Conservation (phyloP, 2,797 vertebrate genomes). For the Streptopelia turtur region DNA sequence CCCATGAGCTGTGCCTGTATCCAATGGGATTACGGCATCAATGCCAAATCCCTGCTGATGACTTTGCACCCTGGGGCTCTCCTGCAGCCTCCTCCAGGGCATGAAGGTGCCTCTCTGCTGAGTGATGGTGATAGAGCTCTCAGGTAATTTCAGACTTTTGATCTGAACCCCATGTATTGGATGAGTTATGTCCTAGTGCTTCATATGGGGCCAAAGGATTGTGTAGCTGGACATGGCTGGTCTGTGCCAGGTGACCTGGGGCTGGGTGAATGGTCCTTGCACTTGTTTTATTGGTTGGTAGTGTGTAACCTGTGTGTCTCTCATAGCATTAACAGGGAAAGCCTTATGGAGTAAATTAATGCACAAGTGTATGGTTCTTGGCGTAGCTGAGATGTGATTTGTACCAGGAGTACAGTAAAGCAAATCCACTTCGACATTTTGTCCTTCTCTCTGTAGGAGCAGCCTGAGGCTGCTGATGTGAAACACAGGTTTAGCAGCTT, state of each 20-base stretch:
- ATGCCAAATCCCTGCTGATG: background rate
- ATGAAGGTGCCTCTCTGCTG: background rate
- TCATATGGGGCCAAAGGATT: background rate
- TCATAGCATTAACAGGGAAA: background rate
- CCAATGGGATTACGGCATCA: rapidly evolving
- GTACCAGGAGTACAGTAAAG: background rate
- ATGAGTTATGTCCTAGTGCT: background rate
- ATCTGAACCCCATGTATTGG: background rate
- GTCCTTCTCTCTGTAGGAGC: background rate
- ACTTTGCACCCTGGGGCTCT: background rate
- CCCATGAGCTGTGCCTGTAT: background rate
- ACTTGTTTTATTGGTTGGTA: background rate
- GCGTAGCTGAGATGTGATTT: background rate
- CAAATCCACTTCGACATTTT: background rate
- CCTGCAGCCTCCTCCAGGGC: background rate
- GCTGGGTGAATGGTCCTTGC: background rate
- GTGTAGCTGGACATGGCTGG: rapidly evolving
- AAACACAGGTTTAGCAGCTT: background rate
- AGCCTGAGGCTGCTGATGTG: background rate
- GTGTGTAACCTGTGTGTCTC: background rate
- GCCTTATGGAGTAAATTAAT: background rate
- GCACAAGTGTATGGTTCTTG: background rate
- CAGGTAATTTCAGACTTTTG: rapidly evolving
- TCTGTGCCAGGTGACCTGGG: background rate
- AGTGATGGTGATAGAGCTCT: background rate